Percentiles rank a stretch among this genome's conserved stretches.
These are phyloP conservation scores for Clarias pachynema DNA, from an alignment of 2,797 vertebrate genomes.

Conservation along the genomic window DNA sequence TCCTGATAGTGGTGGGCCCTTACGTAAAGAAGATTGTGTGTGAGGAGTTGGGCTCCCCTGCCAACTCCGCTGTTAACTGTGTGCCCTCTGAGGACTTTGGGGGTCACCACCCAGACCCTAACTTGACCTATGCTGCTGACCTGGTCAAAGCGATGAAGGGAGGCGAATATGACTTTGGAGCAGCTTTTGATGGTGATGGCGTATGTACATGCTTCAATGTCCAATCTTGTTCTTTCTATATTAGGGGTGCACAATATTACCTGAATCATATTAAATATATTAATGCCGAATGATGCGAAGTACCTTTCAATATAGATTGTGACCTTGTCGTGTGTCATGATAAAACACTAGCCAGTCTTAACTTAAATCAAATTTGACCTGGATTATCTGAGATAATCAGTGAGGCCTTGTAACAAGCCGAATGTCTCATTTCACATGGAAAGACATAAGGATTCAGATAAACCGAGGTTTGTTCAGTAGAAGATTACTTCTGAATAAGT, in stretches of 20 bases:
- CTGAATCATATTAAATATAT: neutral
- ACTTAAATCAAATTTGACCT: neutral
- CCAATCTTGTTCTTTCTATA: neutral
- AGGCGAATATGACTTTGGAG: slow-evolving; percentile 94
- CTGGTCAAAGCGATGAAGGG: slow-evolving; percentile 94
- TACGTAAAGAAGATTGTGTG: slow-evolving; percentile 97
- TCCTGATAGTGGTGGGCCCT: slow-evolving; percentile 87
- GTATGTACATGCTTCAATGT: slow-evolving; percentile 67
- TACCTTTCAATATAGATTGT: too few relatives aligned
- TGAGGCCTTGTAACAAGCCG: neutral
- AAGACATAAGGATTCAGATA: neutral
- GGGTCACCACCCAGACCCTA: slow-evolving; percentile 97
- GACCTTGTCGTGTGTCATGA: neutral
- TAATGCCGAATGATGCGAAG: neutral
- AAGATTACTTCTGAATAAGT: neutral
- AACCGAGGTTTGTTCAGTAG: neutral
- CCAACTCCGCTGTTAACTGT: slow-evolving; percentile 91
- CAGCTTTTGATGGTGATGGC: slow-evolving; percentile 97
- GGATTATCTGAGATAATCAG: neutral
- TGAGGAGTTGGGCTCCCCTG: slow-evolving; percentile 92
- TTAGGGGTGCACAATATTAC: neutral
- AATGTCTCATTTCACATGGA: neutral
- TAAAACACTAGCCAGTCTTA: neutral
- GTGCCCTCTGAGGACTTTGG: slow-evolving; percentile 93
- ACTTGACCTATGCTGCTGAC: slow-evolving; percentile 94